Percentiles rank a stretch among this genome's conserved stretches.
phyloP scores from a whole-genome alignment of 2,888 invertebrate genomes.

The Eurois occulta region DNA sequence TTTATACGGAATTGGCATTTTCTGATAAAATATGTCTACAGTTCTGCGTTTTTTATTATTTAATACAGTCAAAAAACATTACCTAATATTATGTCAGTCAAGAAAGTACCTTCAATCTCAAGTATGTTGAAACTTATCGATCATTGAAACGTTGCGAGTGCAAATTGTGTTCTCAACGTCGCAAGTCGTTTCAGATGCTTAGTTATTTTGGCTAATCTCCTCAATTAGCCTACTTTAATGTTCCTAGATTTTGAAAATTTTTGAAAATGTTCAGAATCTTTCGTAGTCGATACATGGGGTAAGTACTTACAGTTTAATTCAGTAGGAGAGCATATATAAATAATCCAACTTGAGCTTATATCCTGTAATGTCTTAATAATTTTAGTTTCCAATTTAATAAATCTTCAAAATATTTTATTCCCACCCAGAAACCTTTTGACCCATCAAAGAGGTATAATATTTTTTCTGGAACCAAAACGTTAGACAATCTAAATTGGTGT shows the following conservation, averaged over 20 bases:
- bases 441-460: conserved; percentile 41
- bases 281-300: not conserved
- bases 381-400: not conserved
- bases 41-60: no score
- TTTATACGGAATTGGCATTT: not conserved
- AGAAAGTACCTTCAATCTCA: not conserved
- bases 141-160: not conserved
- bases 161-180: not conserved
- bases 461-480: conserved; percentile 48
- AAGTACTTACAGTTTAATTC: not conserved
- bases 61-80: not conserved
- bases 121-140: not conserved
- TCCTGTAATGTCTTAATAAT: not conserved
- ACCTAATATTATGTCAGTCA: not conserved
- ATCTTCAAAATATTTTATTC: not conserved
- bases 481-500: conserved; percentile 71
- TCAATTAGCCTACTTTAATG: not conserved
- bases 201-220: not conserved
- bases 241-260: no score
- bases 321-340: not conserved
- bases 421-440: conserved; percentile 17
- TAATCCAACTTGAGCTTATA: not conserved
- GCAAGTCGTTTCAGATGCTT: not conserved
- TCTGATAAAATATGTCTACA: not conserved
- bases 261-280: not conserved